Conservation (phyloP, 1,140 invertebrate species). For the Zaprionus taronus region DNA sequence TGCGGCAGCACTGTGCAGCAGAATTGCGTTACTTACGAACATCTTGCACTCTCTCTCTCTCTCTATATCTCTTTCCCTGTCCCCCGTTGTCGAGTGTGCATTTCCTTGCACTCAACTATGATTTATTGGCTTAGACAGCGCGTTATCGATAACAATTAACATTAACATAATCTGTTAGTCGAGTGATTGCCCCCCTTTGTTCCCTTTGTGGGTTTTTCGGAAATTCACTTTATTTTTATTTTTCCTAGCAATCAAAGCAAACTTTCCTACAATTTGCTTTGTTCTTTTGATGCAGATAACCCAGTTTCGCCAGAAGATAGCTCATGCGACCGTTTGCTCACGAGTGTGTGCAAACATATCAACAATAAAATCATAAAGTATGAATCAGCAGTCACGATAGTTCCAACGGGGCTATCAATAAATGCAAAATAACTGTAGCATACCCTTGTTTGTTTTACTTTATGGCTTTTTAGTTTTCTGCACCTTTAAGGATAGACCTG, state of each 20-base stretch:
- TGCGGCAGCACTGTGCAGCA: conserved; percentile 30
- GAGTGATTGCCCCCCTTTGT: not conserved
- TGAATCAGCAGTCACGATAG: not conserved
- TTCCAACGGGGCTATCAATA: not conserved
- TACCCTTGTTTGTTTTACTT: not conserved
- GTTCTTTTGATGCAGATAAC: not conserved
- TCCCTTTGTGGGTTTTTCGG: not conserved
- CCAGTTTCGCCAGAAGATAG: not conserved
- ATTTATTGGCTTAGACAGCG: conserved; percentile 1
- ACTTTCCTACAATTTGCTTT: not conserved
- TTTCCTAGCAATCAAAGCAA: not conserved
- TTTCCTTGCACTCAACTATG: not conserved
- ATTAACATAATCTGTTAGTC: not conserved
- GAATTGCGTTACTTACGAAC: conserved; percentile 12
- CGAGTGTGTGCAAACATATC: not conserved
- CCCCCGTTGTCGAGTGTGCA: not conserved
- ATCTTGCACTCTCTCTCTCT: not conserved
- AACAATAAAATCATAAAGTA: conserved; percentile 1
- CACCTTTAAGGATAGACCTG: not conserved
- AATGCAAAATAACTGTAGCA: not conserved
- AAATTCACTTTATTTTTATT: conserved; percentile 1
- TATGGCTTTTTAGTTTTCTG: not conserved
- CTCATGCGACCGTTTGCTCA: not conserved
- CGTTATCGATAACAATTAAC: conserved; percentile 1
- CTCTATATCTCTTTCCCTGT: not conserved